Conservation (phyloP, 2,113 vertebrate species). For the Gallinago jamesoni region DNA sequence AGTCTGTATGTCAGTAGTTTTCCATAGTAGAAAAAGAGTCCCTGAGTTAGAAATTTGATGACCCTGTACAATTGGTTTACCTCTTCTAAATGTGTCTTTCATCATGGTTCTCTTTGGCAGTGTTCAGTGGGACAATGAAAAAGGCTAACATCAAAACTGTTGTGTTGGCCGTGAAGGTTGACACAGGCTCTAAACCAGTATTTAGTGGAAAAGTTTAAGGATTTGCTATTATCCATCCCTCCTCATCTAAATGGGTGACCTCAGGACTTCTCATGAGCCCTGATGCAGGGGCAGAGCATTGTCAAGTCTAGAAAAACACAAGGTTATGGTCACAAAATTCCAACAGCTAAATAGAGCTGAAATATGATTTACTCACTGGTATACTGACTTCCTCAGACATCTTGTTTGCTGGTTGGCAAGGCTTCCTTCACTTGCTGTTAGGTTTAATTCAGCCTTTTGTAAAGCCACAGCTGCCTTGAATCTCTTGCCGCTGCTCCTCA, state of each 20-base stretch:
- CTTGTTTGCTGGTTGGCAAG: neutral
- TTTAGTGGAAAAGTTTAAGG: neutral
- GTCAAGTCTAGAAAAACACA: neutral
- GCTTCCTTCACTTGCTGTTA: neutral
- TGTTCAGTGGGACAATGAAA: neutral
- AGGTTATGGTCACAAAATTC: neutral
- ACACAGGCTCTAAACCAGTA: neutral
- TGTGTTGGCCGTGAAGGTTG: neutral
- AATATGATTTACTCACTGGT: neutral
- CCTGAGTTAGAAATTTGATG: neutral
- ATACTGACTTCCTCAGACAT: neutral
- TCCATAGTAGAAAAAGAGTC: neutral
- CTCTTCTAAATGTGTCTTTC: neutral
- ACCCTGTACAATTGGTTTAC: neutral
- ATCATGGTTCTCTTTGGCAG: neutral
- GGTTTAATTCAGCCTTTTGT: neutral
- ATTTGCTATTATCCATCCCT: neutral
- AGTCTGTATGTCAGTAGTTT: neutral
- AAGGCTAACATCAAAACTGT: neutral
- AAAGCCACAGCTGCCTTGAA: neutral
- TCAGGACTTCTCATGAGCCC: neutral
- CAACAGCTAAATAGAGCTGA: neutral
- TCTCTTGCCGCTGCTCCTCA: neutral
- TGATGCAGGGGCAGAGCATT: neutral
- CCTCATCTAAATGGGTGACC: neutral